Evolutionary conservation across 1,140 invertebrate species (phyloP).

Genomic region (Prorops nasuta): DNA sequence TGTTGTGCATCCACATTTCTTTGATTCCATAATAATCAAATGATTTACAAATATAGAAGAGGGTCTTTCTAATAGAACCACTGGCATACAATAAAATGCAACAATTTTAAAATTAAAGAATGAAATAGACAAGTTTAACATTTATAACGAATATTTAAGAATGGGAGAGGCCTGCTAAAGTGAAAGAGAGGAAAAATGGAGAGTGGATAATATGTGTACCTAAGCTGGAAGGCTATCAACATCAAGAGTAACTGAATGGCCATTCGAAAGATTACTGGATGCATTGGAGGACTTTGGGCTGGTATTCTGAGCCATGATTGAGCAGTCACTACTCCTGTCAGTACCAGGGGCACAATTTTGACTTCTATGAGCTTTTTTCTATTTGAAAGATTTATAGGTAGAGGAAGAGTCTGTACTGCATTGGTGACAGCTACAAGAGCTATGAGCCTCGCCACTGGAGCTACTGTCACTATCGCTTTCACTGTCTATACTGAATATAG

Average conservation of each 20-base stretch:
- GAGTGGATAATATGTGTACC: slow-evolving; percentile 11
- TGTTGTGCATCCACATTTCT: no score
- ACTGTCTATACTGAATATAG: slow-evolving; percentile 57
- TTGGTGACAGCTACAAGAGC: no score
- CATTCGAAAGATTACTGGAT: slow-evolving; percentile 23
- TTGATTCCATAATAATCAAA: no score
- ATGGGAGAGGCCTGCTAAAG: no score
- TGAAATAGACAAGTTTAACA: no score
- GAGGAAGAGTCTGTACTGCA: slow-evolving; percentile 22
- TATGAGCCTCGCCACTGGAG: no score
- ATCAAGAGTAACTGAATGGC: slow-evolving; percentile 24
- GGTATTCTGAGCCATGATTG: slow-evolving; percentile 15
- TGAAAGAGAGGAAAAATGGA: slow-evolving; percentile 13
- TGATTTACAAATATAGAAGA: no score
- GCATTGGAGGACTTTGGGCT: slow-evolving; percentile 14
- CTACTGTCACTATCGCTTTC: slow-evolving; percentile 58
- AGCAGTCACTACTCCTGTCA: slow-evolving; percentile 43
- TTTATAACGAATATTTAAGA: no score
- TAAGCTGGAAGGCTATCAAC: slow-evolving; percentile 33
- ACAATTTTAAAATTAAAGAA: no score
- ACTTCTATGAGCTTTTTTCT: slow-evolving; percentile 20
- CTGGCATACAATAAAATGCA: no score
- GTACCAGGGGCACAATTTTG: slow-evolving; percentile 21
- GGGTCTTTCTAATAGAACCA: no score
- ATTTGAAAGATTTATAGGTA: slow-evolving; percentile 19